These are phyloP conservation scores for Thryonomys swinderianus DNA, from an alignment of 2,113 vertebrate species.

Conservation along the genomic window DNA sequence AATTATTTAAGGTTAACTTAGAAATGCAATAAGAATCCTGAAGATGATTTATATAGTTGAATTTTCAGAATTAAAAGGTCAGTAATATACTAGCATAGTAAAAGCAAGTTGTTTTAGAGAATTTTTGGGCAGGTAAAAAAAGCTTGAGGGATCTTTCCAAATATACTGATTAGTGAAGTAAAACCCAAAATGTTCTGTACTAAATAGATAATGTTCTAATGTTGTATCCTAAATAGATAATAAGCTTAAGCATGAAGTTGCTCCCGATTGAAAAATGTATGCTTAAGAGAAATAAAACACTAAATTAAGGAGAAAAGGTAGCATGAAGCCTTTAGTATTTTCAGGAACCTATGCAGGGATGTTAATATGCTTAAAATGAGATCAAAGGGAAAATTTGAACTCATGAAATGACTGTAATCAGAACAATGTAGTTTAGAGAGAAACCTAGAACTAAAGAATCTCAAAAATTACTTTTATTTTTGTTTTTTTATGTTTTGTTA, in stretches of 20 bases:
- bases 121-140: not conserved
- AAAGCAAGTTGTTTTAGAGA: slow-evolving; percentile 45
- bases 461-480: not conserved
- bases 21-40: slow-evolving; percentile 3
- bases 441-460: not conserved
- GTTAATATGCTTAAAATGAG: not conserved
- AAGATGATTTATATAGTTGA: not conserved
- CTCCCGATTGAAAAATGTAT: slow-evolving; percentile 61
- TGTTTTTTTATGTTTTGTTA: slow-evolving; percentile 8
- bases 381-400: not conserved
- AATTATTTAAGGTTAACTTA: not conserved
- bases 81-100: slow-evolving; percentile 52
- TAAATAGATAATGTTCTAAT: not conserved
- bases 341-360: slow-evolving; percentile 1
- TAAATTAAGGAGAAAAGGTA: slow-evolving; percentile 48
- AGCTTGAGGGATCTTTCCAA: not conserved
- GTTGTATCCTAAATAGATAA: not conserved
- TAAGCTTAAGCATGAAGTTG: slow-evolving; percentile 54
- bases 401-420: not conserved
- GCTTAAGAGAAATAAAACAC: slow-evolving; percentile 47
- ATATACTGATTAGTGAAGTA: slow-evolving; percentile 52
- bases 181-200: slow-evolving; percentile 44
- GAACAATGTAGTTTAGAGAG: not conserved
- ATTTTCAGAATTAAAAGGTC: not conserved
- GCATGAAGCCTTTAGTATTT: slow-evolving; percentile 26